Conservation (phyloP, 2,797 vertebrate species). For the Podargus strigoides region DNA sequence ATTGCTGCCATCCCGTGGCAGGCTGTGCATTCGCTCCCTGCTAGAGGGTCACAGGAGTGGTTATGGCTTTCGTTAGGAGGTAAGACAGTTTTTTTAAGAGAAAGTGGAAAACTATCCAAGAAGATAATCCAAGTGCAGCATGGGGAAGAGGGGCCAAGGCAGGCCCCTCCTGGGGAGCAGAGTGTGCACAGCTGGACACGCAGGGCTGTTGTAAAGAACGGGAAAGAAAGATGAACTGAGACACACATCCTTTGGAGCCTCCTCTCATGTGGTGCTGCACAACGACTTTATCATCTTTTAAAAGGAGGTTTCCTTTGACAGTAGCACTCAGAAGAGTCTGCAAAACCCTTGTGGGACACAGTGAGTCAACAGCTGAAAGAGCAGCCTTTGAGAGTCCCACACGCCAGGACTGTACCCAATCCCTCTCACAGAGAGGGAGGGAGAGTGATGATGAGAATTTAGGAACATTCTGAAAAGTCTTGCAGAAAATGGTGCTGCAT, state of each 20-base stretch:
- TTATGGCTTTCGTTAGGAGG: slow-evolving; percentile 6
- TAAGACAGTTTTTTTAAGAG: background rate
- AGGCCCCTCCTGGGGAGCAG: background rate
- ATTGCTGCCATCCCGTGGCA: background rate
- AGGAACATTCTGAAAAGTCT: background rate
- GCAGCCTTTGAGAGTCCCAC: background rate
- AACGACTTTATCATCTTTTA: background rate
- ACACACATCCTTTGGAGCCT: background rate
- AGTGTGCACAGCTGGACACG: background rate
- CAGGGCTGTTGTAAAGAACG: background rate
- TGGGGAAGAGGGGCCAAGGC: background rate
- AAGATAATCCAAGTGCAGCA: background rate
- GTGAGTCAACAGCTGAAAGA: slow-evolving; percentile 12
- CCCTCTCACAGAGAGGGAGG: background rate
- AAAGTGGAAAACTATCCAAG: slow-evolving; percentile 20
- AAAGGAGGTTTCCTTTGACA: slow-evolving; percentile 22
- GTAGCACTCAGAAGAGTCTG: slow-evolving; percentile 22
- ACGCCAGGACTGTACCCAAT: background rate
- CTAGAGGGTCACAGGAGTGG: background rate
- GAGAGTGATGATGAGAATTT: background rate
- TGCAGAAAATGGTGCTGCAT: slow-evolving; percentile 34
- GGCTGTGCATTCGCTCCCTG: background rate
- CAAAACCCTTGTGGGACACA: slow-evolving; percentile 9
- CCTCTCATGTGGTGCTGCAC: background rate
- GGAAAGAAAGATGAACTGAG: background rate